Base-by-base conservation (phyloP, 2,113 vertebrate species). In the Trematomus loennbergii region DNA sequence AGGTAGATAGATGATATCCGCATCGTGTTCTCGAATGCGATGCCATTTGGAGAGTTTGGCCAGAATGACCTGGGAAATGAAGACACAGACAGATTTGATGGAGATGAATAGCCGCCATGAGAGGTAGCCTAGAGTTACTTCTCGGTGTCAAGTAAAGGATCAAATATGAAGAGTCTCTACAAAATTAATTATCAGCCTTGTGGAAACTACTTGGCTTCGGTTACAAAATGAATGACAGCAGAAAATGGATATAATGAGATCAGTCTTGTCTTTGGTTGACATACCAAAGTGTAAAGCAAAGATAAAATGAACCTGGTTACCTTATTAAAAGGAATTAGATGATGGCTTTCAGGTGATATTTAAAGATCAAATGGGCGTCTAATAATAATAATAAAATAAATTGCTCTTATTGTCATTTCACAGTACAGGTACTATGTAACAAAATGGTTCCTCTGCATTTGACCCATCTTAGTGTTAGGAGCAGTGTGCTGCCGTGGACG, bases 1-100 rank as follows among this genome's bases (percentile, higher is more conserved):
- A 72, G 75, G 69, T 85, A 81, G 88, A 88, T 85, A 79, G 87
- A 92, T 87, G 84, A 90, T 76, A 84, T 83, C 72, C 60, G 81
- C 65, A 15, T 20, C 22, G 12, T 75, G 58, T 75, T 86, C 79
- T 81, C 54, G 58, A 78, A 82, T 18, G 75, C 3, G 25, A 52
- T 68, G 70, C 78, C 77, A 68, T 78, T 89, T 68, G 66, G 78
- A 84, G 81, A 84, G 66, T 81, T 81, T 57, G 63, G 80, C 72
- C 78, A 61, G 68, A 78, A 33, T 18, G 79, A 85, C 50, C 75
- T 53, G 79, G 64, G 76, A 81, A 79, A 86, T 86, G 17, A 81
- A 81, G 78, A 86, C 62, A n/a, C 57, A 68, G 72, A 17, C 17
- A 12, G 75, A 46, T 69, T 76, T 1, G 18, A 80, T 74, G 71